A percentile compares a stretch with the other conserved stretches of the same genome.
phyloP scores from a whole-genome alignment of 2,888 invertebrate species.

The Plusia festucae region DNA sequence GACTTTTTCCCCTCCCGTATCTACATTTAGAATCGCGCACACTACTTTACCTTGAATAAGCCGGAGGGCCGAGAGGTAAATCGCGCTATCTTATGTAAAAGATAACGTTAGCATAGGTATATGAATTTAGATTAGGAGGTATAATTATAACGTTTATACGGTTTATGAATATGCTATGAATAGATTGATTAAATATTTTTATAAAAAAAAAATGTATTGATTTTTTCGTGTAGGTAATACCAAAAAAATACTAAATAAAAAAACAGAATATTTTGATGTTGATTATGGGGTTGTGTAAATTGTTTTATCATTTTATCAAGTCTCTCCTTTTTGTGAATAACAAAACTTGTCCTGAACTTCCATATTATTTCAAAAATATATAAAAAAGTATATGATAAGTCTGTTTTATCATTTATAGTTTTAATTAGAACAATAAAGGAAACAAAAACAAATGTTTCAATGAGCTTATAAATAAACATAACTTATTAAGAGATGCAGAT shows the following conservation, averaged over 20 bases:
- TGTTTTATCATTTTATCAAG: no score
- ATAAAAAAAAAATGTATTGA: not conserved
- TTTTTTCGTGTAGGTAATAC: not conserved
- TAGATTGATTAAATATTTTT: constrained; percentile 11
- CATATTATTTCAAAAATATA: not conserved
- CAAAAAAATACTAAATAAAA: no score
- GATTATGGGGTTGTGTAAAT: no score
- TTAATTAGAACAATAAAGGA: not conserved
- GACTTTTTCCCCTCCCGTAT: constrained; percentile 49
- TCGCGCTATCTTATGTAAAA: constrained; percentile 57
- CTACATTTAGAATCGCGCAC: constrained; percentile 59
- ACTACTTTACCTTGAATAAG: constrained; percentile 52
- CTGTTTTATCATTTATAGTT: no score
- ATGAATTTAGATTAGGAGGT: constrained; percentile 35
- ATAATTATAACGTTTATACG: constrained; percentile 16
- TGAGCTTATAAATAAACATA: not conserved
- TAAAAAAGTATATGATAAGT: no score
- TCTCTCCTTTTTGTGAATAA: no score
- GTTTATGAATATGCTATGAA: constrained; percentile 7
- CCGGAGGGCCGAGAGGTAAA: constrained; percentile 55
- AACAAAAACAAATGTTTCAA: not conserved
- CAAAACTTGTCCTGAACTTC: no score
- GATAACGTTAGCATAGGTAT: constrained; percentile 47
- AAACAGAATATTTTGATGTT: no score
- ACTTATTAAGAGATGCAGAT: not conserved